Base-by-base conservation (phyloP, 30 jellyfish, hydroid and myxozoan species). In the Aurelia coerulea region DNA sequence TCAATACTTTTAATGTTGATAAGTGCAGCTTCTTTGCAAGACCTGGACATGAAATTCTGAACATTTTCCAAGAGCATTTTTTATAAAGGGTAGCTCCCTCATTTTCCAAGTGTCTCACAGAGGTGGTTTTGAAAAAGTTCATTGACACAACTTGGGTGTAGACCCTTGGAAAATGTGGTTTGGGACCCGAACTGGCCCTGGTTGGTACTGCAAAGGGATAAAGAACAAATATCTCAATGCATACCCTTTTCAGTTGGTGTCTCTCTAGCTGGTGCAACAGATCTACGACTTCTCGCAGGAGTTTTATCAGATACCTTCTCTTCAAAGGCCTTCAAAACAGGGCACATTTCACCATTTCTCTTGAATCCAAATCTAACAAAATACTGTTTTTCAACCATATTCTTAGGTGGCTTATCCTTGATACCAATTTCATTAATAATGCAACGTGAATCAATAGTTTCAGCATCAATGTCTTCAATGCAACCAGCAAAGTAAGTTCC, bases 401-500 rank as follows among this genome's bases (percentile, higher is more conserved):
- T 74, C 10, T 33, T 68, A 1, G 87, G 76, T 4, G 58, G 65
- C 19, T 60, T 65, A 13, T 62, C 49, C 7, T 62, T 59, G n/a
- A 18, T 59, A 35, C 37, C 74, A 34, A 73, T 17, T 50, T 15
- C 52, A 16, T 41, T n/a, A 32, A 73, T 74, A 18, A 64, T 14
- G 67, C 80, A 54, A 7, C 17, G n/a, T 46, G 87, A 73, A 1
- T 70, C 86, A 8, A 92, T 80, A 10, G 98, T 88, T 71, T 92
- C 98, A 2, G 98, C 98, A 88, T 92, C 98, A 73, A 92, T 81
- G n/a, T 80, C 97, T 60, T 92, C 96, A 31, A 78, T 32, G 5
- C 52, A 42, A 31, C 71, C 53, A 33, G 62, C 15, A 29, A 19
- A 69, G 33, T 46, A 68, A 15, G 70, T 11, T 0, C 18, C 82